Evolutionary conservation across 2,797 vertebrate genomes (phyloP), one percentile per base, ranked within the genome.

Genomic region (Scomberomorus guttatus): DNA sequence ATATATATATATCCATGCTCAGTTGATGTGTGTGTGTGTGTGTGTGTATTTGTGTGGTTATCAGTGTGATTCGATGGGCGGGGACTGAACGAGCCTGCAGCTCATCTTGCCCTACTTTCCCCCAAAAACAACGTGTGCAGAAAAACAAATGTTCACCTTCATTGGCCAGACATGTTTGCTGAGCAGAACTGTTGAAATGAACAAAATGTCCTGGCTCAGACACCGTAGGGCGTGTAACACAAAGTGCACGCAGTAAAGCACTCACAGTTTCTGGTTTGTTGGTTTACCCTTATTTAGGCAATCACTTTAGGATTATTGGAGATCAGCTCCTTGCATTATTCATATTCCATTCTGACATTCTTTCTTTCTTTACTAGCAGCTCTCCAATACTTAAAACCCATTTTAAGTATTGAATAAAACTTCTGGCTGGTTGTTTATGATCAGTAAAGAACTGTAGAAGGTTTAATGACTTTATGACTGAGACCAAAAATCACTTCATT

Each of bases 101-200:
- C 91, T 82, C 78, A 73, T 89, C 80, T 86, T 92, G 89, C 64
- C 90, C 89, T 88, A 90, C 87, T 90, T 91, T 80, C 24, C 69
- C 65, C 55, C 39, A 5, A 56, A 79, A 90, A 90, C 75, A 84
- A 81, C 10, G 13, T 68, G 65, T 70, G 51, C 55, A 66, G 64
- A 87, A 79, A 83, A 80, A 86, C 72, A 84, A 84, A 80, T 27
- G 71, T 64, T 65, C 83, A 87, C 77, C 79, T 85, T 86, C 62
- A 44, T 71, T 59, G 69, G 54, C 17, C 74, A 48, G 56, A 63
- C 67, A 7, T 75, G 66, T 72, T 79, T 64, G 24, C 52, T 20
- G 42, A 75, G 57, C 63, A 67, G 54, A 55, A 66, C 17, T 42
- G 77, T 76, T 60, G 51, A 66, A 64, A 77, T 52, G 52, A 75